Base-by-base conservation (phyloP, 2,113 vertebrate genomes). In the Trichechus manatus region DNA sequence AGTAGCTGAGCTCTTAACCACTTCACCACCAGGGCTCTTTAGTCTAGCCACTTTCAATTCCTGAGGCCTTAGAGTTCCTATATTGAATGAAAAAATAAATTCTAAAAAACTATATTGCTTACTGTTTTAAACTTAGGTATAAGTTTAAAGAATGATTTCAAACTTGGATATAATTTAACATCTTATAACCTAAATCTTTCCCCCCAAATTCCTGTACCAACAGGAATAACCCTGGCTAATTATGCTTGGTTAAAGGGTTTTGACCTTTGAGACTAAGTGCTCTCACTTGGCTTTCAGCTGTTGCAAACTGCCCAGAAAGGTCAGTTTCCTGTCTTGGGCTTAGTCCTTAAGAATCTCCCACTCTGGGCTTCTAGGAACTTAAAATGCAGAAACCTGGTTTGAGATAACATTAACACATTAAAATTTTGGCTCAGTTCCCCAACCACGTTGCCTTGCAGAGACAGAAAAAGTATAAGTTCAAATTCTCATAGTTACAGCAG, bases 381-480 rank as follows among this genome's bases (percentile, higher is more conserved):
- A 56, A 91, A 95, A 61, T 93, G 39, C 84, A 97, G 91, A 96
- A 89, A 97, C 78, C 89, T 95, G 66, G 31, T 77, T 50, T 89
- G 78, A 96, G 95, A 95, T 85, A 90, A 91, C 90, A 82, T 78
- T 64, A 92, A 33, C 80, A 64, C 25, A 39, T 80, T 86, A 90
- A 79, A 94, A 93, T 91, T 95, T 95, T 75, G 88, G 72, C 85
- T 93, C 15, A 15, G 31, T 97, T 96, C 95, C 93, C 87, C 87
- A 93, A 61, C 95, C 61, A 80, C 87, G 87, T 85, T 91, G 42
- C 94, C 90, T 64, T n/a, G 14, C 87, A 53, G 53, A 95, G 86
- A 91, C 89, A 97, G 95, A 89, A 94, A 95, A 96, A 87, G 42
- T 89, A 47, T 90, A 98, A 97, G 96, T 97, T 97, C 95, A 96